Conservation (phyloP, 2,797 vertebrate species). For the Hydrocynus forskahlii region DNA sequence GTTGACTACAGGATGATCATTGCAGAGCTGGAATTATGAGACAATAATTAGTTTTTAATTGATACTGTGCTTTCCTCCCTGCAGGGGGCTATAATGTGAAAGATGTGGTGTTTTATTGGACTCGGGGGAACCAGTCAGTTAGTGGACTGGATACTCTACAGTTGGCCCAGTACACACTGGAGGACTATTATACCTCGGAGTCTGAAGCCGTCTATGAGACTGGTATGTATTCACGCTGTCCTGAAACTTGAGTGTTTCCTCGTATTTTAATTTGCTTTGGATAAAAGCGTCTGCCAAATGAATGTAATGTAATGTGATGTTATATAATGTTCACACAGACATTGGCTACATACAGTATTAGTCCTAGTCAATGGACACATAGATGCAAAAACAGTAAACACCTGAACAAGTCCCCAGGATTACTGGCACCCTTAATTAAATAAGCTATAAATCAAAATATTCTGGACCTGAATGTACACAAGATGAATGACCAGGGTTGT, state of each 20-base stretch:
- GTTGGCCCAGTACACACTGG: conserved; percentile 91
- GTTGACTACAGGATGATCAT: neutral
- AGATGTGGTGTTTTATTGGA: conserved; percentile 93
- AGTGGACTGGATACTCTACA: conserved; percentile 85
- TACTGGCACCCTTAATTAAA: too few species aligned
- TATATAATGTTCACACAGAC: neutral
- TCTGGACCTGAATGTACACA: too few species aligned
- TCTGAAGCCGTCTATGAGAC: conserved; percentile 92
- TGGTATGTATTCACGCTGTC: conserved; percentile 67
- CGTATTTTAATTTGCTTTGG: too few species aligned
- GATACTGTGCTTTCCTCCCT: conserved; percentile 10
- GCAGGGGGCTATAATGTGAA: conserved; percentile 93
- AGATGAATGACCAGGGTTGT: too few species aligned
- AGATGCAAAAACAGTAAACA: too few species aligned
- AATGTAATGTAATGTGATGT: too few species aligned
- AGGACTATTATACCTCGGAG: conserved; percentile 90
- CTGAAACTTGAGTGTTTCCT: too few species aligned
- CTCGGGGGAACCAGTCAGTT: conserved; percentile 90
- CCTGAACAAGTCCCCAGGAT: too few species aligned
- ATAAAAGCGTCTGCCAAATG: too few species aligned
- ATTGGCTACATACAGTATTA: neutral
- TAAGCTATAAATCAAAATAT: too few species aligned
- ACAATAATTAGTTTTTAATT: conserved; percentile 40
- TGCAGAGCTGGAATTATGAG: conserved; percentile 21
- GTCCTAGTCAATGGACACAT: too few species aligned